Conservation (phyloP, 2,113 vertebrate genomes). For the Prinia subflava region DNA sequence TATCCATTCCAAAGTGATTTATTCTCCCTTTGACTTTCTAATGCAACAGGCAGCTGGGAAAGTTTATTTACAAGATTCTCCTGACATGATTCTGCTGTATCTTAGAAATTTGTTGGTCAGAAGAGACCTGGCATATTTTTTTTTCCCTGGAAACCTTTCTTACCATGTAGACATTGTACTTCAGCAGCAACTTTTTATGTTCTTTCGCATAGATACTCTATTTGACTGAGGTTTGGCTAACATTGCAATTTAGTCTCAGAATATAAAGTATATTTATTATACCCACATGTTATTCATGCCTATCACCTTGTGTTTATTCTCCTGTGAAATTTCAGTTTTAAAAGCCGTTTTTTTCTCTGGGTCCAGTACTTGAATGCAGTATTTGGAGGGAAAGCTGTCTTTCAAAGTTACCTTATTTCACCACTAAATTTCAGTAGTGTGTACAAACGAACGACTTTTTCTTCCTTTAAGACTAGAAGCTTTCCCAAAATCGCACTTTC, state of each 20-base stretch:
- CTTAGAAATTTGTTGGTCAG: background rate
- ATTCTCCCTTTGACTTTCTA: background rate
- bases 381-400: background rate
- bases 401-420: background rate
- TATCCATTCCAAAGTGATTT: background rate
- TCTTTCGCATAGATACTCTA: background rate
- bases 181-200: background rate
- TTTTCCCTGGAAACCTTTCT: background rate
- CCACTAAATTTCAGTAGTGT: background rate
- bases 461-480: background rate
- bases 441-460: background rate
- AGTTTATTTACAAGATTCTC: background rate
- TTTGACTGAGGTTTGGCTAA: background rate
- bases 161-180: background rate
- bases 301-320: background rate
- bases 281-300: background rate
- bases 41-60: background rate
- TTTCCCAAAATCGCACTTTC: background rate
- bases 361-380: background rate
- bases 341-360: background rate
- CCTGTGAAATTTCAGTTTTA: background rate
- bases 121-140: background rate
- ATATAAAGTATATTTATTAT: background rate
- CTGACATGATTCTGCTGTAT: background rate
- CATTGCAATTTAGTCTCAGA: background rate